These are phyloP conservation scores for Antennarius striatus DNA, from an alignment of 2,113 vertebrate species.

Conservation along the genomic window DNA sequence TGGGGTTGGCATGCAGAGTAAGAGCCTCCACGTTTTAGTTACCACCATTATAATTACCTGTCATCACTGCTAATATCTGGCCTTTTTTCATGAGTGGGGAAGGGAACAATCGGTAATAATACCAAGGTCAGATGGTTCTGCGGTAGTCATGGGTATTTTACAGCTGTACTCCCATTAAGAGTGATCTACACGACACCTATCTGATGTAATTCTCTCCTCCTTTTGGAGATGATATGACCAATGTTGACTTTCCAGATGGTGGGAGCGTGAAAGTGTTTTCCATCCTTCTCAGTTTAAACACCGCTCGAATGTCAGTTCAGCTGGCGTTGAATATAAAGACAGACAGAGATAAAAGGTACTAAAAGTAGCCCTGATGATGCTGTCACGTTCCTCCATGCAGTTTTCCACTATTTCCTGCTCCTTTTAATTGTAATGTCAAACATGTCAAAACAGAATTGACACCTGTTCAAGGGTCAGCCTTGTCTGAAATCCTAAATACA, in stretches of 20 bases:
- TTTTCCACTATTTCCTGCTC: not conserved
- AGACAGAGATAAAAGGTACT: not conserved
- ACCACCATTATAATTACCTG: slow-evolving; percentile 20
- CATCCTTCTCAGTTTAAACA: not conserved
- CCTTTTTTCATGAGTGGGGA: not conserved
- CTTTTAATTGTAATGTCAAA: no score
- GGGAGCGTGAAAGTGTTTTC: not conserved
- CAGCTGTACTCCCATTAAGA: not conserved
- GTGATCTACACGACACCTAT: not conserved
- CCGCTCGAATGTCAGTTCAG: no score
- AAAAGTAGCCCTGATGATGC: not conserved
- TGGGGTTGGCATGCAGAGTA: slow-evolving; percentile 93
- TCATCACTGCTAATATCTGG: slow-evolving; percentile 2
- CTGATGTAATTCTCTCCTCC: not conserved
- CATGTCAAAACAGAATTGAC: no score
- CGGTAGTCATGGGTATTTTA: not conserved
- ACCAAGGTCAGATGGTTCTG: not conserved
- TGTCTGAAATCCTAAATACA: no score
- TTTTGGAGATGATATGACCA: no score
- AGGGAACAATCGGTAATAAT: not conserved
- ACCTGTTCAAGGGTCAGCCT: not conserved
- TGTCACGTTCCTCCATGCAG: not conserved
- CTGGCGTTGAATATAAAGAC: not conserved
- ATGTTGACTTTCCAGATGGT: no score
- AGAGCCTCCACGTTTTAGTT: slow-evolving; percentile 33